Base-by-base conservation (phyloP, 1,140 invertebrate species). In the Spodoptera litura region DNA sequence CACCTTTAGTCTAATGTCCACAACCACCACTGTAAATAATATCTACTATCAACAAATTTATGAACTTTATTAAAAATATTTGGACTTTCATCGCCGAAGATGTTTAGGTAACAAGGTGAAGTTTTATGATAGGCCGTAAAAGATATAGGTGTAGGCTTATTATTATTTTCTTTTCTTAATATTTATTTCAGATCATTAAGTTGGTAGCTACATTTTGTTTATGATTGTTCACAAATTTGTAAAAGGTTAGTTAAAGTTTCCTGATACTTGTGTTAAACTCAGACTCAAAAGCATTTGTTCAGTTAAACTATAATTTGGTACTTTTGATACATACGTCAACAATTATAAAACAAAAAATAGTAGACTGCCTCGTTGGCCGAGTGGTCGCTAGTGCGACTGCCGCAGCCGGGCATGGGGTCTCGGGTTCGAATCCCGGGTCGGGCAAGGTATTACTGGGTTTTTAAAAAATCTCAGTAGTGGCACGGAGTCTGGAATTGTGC, bases 1-100 rank as follows among this genome's bases (percentile, higher is more conserved):
- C 76, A 85, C 82, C 78, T 83, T 76, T 79, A 78, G 80, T 79
- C 59, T 81, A 81, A 85, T 81, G 80, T 73, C 25, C 31, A 12
- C 35, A 58, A 62, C 59, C 56, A 61, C 51, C 55, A 71, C 52
- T 62, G 53, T 71, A 78, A 66, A 78, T 78, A 79, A 81, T 78
- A 66, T n/a, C 56, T 79, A 62, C 78, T 81, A 81, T 83, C 71
- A 82, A 80, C 56, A 55, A 72, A 85, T 85, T 83, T 83, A 82
- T 76, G 71, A 78, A 38, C 64, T 8, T 44, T 44, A 58, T 66
- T 73, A 71, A 79, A 79, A 83, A 75, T 61, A 76, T 55, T 55
- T 78, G 25, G 25, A 44, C 38, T 44, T 74, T 44, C 20, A n/a
- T 12, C 74, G 52, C 56, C 61, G 66, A 66, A 5, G 27, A 53